A percentile compares a stretch with the other conserved stretches of the same genome.
Conservation (phyloP, 1,140 invertebrate genomes). For the Gonatopus flavifemur region DNA sequence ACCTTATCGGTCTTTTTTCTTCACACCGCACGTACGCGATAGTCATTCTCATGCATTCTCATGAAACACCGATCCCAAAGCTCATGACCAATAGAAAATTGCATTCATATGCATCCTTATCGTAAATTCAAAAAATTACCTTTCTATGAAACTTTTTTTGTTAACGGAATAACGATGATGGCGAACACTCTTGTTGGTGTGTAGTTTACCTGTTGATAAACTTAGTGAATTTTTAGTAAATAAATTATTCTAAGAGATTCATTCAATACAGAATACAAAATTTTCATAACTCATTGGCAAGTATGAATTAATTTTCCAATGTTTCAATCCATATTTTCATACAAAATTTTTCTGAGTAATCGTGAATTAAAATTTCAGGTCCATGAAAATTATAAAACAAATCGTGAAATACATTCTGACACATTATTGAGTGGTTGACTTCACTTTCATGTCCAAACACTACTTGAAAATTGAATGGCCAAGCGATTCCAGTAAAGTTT, state of each 20-base stretch:
- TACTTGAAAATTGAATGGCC: slow-evolving; percentile 1
- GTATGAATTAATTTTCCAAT: slow-evolving; percentile 1
- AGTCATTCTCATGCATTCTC: too few relatives aligned
- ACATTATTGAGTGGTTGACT: slow-evolving; percentile 14
- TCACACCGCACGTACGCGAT: too few relatives aligned
- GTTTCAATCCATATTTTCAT: slow-evolving; percentile 28
- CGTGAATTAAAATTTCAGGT: slow-evolving; percentile 19
- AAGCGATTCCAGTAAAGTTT: slow-evolving; percentile 9
- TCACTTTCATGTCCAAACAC: not conserved
- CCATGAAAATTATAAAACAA: slow-evolving; percentile 17
- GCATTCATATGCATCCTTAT: too few relatives aligned
- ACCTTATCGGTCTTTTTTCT: too few relatives aligned
- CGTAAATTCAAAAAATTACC: too few relatives aligned
- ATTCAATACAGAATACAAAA: not conserved
- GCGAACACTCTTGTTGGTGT: slow-evolving; percentile 28
- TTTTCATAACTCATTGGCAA: slow-evolving; percentile 1
- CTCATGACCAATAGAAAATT: too few relatives aligned
- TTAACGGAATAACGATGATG: slow-evolving; percentile 28
- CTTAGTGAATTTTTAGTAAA: slow-evolving; percentile 6
- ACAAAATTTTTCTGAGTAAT: slow-evolving; percentile 24
- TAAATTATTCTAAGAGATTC: slow-evolving; percentile 1
- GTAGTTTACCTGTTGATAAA: slow-evolving; percentile 41
- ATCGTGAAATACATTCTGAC: slow-evolving; percentile 15
- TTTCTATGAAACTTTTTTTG: slow-evolving; percentile 12
- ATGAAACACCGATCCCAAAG: too few relatives aligned